These are phyloP conservation scores for Zaprionus nigranus DNA, from an alignment of 1,140 invertebrate species.

Conservation along the genomic window DNA sequence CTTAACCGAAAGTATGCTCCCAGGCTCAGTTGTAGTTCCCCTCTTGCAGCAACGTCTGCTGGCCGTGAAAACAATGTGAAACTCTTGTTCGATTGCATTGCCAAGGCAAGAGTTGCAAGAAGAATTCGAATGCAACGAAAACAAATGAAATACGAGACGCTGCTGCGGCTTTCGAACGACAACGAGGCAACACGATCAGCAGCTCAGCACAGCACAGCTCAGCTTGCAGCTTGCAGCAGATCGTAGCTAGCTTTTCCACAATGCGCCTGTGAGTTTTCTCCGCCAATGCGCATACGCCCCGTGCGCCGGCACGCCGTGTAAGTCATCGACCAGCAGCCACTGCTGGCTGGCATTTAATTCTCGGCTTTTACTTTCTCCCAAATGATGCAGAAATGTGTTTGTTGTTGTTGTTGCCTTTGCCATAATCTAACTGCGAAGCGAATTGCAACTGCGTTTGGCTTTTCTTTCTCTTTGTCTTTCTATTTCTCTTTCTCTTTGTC, in stretches of 20 bases:
- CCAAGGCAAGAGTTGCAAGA: constrained; percentile 50
- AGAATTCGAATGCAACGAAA: constrained; percentile 42
- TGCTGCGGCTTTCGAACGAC: constrained; percentile 55
- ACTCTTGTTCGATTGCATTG: constrained; percentile 46
- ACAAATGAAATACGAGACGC: constrained; percentile 46
- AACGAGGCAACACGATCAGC: constrained; percentile 16
- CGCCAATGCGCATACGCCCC: constrained; percentile 74
- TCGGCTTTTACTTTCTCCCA: constrained; percentile 81
- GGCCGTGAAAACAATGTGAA: constrained; percentile 50
- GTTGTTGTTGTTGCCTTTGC: constrained; percentile 8
- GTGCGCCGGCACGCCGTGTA: constrained; percentile 54
- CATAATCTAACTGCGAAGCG: constrained; percentile 54
- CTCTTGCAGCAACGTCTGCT: background rate
- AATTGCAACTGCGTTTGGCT: constrained; percentile 28
- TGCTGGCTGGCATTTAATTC: constrained; percentile 66
- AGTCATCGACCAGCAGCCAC: constrained; percentile 71
- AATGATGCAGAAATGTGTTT: constrained; percentile 75
- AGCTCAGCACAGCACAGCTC: constrained; percentile 12
- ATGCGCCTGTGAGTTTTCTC: constrained; percentile 64
- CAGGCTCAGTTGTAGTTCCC: background rate
- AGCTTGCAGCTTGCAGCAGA: constrained; percentile 15
- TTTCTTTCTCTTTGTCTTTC: background rate
- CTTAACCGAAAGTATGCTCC: background rate
- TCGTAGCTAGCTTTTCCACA: constrained; percentile 54
- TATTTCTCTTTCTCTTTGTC: background rate